Conservation (phyloP, 2,888 invertebrate species). For the Pheosia gnoma region DNA sequence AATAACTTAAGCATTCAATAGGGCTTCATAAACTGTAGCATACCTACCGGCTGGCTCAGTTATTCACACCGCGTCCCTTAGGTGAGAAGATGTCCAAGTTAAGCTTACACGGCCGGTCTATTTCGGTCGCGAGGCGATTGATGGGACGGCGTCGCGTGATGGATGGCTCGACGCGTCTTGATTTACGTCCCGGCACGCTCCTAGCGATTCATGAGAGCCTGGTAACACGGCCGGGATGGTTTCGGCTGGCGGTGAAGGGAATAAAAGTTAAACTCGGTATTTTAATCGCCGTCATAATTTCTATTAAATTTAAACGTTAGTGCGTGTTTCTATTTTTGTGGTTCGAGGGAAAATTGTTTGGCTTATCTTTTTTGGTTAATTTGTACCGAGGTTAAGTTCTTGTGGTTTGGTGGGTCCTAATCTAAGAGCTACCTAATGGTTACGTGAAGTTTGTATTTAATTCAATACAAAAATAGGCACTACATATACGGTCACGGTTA, state of each 20-base stretch:
- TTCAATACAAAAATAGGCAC: too few relatives aligned
- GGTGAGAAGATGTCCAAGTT: slow-evolving; percentile 59
- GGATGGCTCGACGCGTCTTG: slow-evolving; percentile 69
- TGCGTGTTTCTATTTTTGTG: slow-evolving; percentile 26
- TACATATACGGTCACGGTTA: too few relatives aligned
- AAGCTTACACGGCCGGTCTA: slow-evolving; percentile 60
- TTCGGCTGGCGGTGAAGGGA: slow-evolving; percentile 38
- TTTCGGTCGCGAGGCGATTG: slow-evolving; percentile 71
- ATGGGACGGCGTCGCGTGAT: slow-evolving; percentile 74
- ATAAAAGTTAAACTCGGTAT: slow-evolving; percentile 43
- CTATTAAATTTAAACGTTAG: slow-evolving; percentile 28
- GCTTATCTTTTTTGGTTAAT: neutral
- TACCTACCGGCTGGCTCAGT: slow-evolving; percentile 28
- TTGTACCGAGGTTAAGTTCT: neutral
- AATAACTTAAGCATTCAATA: slow-evolving; percentile 35
- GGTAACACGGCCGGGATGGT: slow-evolving; percentile 48
- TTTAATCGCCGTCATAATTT: slow-evolving; percentile 45
- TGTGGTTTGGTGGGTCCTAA: too few relatives aligned
- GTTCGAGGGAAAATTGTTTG: slow-evolving; percentile 2
- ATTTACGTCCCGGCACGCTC: slow-evolving; percentile 72
- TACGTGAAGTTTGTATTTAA: too few relatives aligned
- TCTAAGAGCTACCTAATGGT: too few relatives aligned
- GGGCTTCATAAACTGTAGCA: slow-evolving; percentile 38
- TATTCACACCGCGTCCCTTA: slow-evolving; percentile 40
- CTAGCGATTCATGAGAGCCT: slow-evolving; percentile 67